Evolutionary conservation across 2,797 vertebrate species (phyloP).

Genomic region (Sciaenops ocellatus): DNA sequence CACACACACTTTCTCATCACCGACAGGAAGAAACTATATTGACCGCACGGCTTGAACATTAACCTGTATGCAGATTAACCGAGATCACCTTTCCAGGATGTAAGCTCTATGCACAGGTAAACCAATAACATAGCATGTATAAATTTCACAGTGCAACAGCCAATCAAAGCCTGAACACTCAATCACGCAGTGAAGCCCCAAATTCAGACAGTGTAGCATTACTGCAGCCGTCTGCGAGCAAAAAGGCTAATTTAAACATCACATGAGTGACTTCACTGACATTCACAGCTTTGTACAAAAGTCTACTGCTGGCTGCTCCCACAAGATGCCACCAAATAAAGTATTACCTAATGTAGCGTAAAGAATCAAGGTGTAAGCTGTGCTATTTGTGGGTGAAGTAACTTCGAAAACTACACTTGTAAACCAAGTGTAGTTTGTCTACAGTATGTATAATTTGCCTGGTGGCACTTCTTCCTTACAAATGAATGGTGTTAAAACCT

Average conservation of each 20-base stretch:
- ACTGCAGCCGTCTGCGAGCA: not conserved
- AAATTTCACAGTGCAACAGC: constrained; percentile 41
- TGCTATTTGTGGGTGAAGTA: not conserved
- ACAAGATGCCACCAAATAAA: not conserved
- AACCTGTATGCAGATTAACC: constrained; percentile 33
- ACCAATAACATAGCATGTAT: constrained; percentile 41
- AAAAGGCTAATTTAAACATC: not conserved
- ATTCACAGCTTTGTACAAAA: not conserved
- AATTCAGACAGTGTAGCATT: not conserved
- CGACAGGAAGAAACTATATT: constrained; percentile 6
- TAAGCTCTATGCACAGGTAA: constrained; percentile 44
- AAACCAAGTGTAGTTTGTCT: not conserved
- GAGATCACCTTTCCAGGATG: constrained; percentile 57
- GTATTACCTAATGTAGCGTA: not conserved
- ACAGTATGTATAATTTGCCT: not conserved
- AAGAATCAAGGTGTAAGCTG: not conserved
- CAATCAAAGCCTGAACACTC: constrained; percentile 38
- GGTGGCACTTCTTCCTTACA: not conserved
- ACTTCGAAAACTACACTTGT: not conserved
- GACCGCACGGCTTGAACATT: constrained; percentile 21
- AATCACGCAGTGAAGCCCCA: not conserved
- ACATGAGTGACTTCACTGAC: not conserved
- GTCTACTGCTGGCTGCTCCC: not conserved
- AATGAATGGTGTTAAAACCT: not conserved
- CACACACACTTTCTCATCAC: not conserved